phyloP scores from a whole-genome alignment of 2,797 vertebrate species.

The Gymnoscopelus braueri region DNA sequence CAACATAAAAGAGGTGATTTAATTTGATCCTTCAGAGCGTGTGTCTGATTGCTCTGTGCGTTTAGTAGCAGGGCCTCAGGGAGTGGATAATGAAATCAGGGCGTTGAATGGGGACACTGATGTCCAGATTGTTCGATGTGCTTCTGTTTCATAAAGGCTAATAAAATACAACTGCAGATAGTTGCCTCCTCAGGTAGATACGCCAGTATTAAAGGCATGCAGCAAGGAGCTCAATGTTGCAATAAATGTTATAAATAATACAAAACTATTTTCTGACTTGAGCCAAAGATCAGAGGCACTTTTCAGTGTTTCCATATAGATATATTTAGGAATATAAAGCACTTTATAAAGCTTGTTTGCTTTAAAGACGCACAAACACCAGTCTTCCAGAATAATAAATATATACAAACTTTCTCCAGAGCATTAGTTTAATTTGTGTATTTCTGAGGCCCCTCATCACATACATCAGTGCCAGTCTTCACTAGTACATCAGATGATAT shows the following conservation, averaged over 20 bases:
- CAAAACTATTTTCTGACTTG: conserved; percentile 26
- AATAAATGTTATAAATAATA: conserved; percentile 39
- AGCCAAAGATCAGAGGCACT: conserved; percentile 52
- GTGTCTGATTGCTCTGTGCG: conserved; percentile 31
- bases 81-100: conserved; percentile 55
- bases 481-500: conserved; percentile 31
- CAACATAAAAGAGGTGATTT: conserved; percentile 7
- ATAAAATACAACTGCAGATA: not conserved
- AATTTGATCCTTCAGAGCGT: conserved; percentile 9
- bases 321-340: conserved; percentile 16
- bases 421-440: not conserved
- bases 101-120: conserved; percentile 53
- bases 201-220: conserved; percentile 4
- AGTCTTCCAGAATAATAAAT: conserved; percentile 1
- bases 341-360: conserved; percentile 50
- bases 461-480: not conserved
- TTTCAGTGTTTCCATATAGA: conserved; percentile 1
- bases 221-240: conserved; percentile 41
- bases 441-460: conserved; percentile 11
- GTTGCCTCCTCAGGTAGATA: not conserved
- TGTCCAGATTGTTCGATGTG: conserved; percentile 23
- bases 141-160: conserved; percentile 29
- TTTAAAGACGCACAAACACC: conserved; percentile 7
- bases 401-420: not conserved
- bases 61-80: conserved; percentile 54